Evolutionary conservation across 2,113 vertebrate species (phyloP), one percentile per base, ranked within the genome.

Genomic region (Scopus umbretta): DNA sequence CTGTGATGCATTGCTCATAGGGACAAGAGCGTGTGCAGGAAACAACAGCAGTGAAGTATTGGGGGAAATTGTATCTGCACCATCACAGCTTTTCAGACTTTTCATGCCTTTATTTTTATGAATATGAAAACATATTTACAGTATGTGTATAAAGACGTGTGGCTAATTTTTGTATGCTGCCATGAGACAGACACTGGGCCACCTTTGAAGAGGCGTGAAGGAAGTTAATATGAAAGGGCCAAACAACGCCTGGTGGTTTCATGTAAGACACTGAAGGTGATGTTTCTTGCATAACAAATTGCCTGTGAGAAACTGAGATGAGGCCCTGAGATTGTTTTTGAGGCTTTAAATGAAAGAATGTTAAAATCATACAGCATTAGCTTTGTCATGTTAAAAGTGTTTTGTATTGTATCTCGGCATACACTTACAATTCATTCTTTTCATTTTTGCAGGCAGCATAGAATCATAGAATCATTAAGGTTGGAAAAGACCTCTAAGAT

Each of bases 1-100:
- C 74, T 62, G 61, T 0, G 2, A 6, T 11, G 52, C 36, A 9
- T 6, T 5, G 0, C 45, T 47, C 82, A 8, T 27, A 43, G 62
- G 88, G 82, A 47, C 34, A 10, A 14, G 32, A 82, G 52, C 1
- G 0, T 8, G 29, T 32, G 58, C 68, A 53, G 68, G 45, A 22
- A 73, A 42, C 10, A 61, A 63, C 59, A 90, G 19, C 47, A 29
- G 20, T 36, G 49, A 52, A 25, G 10, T 7, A 5, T 4, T 1
- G 8, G 36, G 62, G 45, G 12, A 80, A 62, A 49, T 14, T 7
- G 19, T 26, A 21, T 13, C 47, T 63, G 47, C 72, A 79, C 23
- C 72, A 30, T 18, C 49, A 61, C 42, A 30, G 65, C 36, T 55
- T 52, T 55, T 21, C 71, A 68, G 53, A 18, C 19, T 61, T 95